A percentile compares a stretch with the other conserved stretches of the same genome.
These are phyloP conservation scores for Cepphus grylle DNA, from an alignment of 2,113 vertebrate genomes.

Conservation along the genomic window DNA sequence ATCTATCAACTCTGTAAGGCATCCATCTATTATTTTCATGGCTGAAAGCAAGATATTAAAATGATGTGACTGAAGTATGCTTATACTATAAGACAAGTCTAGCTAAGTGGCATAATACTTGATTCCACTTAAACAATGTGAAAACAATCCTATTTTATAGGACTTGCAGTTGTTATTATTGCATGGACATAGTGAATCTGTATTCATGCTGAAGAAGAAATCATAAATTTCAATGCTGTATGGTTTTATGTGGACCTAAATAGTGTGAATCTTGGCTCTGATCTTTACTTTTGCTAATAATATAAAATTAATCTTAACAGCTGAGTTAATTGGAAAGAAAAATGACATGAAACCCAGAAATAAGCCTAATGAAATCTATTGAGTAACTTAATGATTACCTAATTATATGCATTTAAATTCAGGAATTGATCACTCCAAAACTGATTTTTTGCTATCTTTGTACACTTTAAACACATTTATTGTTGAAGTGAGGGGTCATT, in stretches of 20 bases:
- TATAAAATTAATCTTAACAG: constrained; percentile 62
- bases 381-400: constrained; percentile 27
- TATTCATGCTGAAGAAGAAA: background rate
- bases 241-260: background rate
- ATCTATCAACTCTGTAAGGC: background rate
- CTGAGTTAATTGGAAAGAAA: constrained; percentile 68
- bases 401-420: constrained; percentile 52
- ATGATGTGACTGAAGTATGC: background rate
- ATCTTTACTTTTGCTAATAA: constrained; percentile 10
- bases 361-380: constrained; percentile 32
- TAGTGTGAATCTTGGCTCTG: background rate
- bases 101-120: background rate
- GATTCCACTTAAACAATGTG: background rate
- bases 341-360: constrained; percentile 51
- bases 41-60: background rate
- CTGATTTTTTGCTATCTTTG: constrained; percentile 57
- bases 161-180: background rate
- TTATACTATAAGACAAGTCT: background rate
- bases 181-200: background rate
- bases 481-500: constrained; percentile 35
- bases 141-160: background rate
- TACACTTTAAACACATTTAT: constrained; percentile 27
- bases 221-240: background rate
- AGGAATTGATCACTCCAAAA: constrained; percentile 49
- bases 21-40: background rate